Conservation (phyloP, 2,797 vertebrate species). For the Acropternis orthonyx region DNA sequence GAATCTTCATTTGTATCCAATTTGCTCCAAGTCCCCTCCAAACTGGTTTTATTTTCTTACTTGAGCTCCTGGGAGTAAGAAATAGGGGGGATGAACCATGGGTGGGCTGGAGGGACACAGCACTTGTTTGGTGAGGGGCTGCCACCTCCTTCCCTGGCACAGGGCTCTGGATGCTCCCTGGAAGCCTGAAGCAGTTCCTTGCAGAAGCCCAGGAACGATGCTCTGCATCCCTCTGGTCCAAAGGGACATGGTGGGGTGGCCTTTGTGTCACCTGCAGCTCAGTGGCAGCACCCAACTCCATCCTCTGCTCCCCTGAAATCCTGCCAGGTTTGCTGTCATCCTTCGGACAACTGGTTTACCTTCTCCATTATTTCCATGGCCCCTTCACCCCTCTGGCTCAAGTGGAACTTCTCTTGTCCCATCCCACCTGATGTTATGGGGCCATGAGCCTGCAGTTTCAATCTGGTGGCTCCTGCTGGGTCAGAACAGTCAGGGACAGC, state of each 20-base stretch:
- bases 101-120: not conserved
- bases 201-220: not conserved
- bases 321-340: not conserved
- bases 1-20: too few species aligned
- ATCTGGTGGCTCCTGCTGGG: not conserved
- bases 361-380: not conserved
- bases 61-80: not conserved
- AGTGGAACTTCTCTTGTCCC: not conserved
- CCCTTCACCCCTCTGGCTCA: not conserved
- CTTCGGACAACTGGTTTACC: not conserved
- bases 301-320: not conserved
- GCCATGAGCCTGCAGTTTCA: not conserved
- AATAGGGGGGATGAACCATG: not conserved
- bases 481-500: not conserved
- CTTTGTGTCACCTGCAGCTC: not conserved
- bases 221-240: not conserved
- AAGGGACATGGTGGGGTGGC: not conserved
- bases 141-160: not conserved
- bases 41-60: not conserved
- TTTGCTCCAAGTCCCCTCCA: not conserved
- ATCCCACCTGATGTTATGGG: not conserved
- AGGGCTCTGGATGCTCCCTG: not conserved
- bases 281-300: not conserved
- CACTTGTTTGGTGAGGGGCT: not conserved
- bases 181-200: not conserved